Evolutionary conservation across 2,113 vertebrate genomes (phyloP), one percentile per base, ranked within the genome.

Genomic region (Aphyosemion australe): DNA sequence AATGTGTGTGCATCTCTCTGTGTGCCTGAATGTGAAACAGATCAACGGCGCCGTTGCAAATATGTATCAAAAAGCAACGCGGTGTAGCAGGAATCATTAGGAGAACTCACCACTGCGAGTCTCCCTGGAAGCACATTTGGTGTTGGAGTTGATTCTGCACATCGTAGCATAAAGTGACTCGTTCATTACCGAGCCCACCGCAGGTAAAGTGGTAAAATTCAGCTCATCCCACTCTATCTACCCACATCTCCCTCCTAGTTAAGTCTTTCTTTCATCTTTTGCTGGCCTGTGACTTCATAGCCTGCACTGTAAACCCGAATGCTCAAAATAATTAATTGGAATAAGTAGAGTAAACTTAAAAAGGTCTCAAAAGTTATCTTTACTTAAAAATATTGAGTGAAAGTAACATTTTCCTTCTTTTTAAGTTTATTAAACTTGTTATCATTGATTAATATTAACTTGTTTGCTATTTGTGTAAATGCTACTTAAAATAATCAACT

Each of bases 201-300:
- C 65, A 37, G 41, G 51, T 52, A 16, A 37, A 48, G 21, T 60
- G 47, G 48, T 76, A 47, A 58, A 42, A 68, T 67, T 59, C 16
- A 34, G 15, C 42, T 65, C 68, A 18, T 72, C 58, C 26, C 14
- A 20, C 42, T 20, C 48, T 56, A 43, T 53, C 67, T 41, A 1
- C 1, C 34, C 26, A 31, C 8, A 6, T 16, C 58, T 15, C 68
- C 48, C 45, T 50, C 19, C 69, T 43, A 19, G 14, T 18, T 55
- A 32, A 54, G 61, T 50, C 50, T 41, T 6, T 37, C 65, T 61
- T 65, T 51, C 56, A 45, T 77, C 63, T 55, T 19, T 49, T 63
- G 45, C 61, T 74, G 69, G 69, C 65, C 72, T 20, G 41, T 69
- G 43, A 52, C 57, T 72, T 66, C 52, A 62, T 6, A 50, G 57